These are phyloP conservation scores for Hippoglossus stenolepis DNA, from an alignment of 2,113 vertebrate genomes.

Conservation along the genomic window DNA sequence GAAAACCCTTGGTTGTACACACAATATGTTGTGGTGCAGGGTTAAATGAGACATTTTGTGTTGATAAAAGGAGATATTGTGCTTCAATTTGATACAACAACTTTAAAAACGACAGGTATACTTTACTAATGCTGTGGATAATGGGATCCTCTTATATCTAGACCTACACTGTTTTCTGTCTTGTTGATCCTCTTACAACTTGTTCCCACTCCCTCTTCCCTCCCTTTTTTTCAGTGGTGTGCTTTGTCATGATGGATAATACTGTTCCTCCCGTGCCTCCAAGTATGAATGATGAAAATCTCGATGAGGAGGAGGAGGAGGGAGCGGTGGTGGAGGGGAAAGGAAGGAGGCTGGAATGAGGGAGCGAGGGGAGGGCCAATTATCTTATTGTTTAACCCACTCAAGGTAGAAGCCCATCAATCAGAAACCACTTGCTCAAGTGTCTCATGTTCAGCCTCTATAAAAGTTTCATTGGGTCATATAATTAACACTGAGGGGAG, in stretches of 20 bases:
- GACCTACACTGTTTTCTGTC: conserved; percentile 17
- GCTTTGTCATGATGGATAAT: conserved; percentile 67
- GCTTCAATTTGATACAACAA: too few species aligned
- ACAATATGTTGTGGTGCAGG: background rate
- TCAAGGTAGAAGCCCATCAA: conserved; percentile 76
- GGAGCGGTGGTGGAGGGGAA: background rate
- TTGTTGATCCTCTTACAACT: conserved; percentile 21
- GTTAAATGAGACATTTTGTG: too few species aligned
- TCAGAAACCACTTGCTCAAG: conserved; percentile 75
- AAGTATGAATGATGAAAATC: conserved; percentile 75
- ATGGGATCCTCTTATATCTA: conserved; percentile 12
- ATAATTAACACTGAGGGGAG: conserved; percentile 68
- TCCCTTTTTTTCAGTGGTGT: conserved; percentile 10
- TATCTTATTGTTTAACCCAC: conserved; percentile 77
- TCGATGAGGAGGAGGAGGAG: conserved; percentile 47
- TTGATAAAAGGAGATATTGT: background rate
- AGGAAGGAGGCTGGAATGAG: conserved; percentile 17
- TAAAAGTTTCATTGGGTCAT: conserved; percentile 71
- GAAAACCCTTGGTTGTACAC: background rate
- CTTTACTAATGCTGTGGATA: background rate
- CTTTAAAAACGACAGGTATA: too few species aligned
- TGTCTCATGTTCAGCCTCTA: conserved; percentile 71
- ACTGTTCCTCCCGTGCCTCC: conserved; percentile 50
- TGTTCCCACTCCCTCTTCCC: conserved; percentile 9
- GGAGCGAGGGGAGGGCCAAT: conserved; percentile 61